Base-by-base conservation (phyloP, 2,888 invertebrate genomes). In the Cactoblastis cactorum region DNA sequence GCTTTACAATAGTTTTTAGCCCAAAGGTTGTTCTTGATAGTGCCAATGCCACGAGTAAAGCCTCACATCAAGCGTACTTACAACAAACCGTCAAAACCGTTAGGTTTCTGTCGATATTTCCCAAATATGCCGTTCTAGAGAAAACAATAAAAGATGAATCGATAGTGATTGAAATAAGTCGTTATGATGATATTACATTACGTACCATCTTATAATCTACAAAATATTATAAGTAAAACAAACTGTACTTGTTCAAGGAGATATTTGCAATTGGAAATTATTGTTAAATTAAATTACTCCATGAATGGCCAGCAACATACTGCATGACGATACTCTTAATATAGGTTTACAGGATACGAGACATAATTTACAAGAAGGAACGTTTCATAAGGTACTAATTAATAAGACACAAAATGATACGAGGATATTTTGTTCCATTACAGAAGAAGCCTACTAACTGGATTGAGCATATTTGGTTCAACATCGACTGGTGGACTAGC, bases 41-140 rank as follows among this genome's bases (percentile, higher is more conserved):
- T 62, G 70, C 68, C 71, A 72, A 74, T 71, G 61, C 58, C 68
- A 73, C 74, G 63, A 61, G 62, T 66, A 74, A 77, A 77, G 74
- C 69, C 55, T 69, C 62, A 54, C 74, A 77, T 58, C 52, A 80
- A 79, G 79, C 78, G 64, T 75, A 76, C 76, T 75, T 71, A 79
- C 76, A 57, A 49, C 33, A 49, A 34, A 49, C 41, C 49, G 18
- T 33, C 49, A 43, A 55, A 62, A 57, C 61, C 62, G 59, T 56
- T 28, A 15, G 49, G 35, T 56, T 52, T 51, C 47, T 46, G 48
- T 51, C 57, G 63, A 65, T 65, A 61, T 53, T 50, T 62, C 61
- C 69, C 75, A 71, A 76, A 71, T 77, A 71, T 77, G 77, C 71
- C 64, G 53, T 49, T 41, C 49, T 49, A 49, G 37, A 37, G 49